Evolutionary conservation across 1,140 invertebrate species (phyloP).

Genomic region (Bombus fervidus): DNA sequence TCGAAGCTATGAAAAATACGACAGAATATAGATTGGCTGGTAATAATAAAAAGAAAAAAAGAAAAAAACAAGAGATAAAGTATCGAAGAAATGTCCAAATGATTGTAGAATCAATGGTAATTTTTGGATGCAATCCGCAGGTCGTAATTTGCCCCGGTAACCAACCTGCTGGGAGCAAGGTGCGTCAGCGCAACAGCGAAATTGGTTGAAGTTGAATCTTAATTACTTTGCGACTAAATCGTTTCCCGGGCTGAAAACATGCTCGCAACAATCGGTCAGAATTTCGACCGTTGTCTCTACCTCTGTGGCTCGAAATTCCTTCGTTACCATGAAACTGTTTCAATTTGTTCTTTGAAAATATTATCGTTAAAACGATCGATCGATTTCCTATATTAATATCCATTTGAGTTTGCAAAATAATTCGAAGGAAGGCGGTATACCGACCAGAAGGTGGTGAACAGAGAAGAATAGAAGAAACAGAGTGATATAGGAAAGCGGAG

Average conservation of each 20-base stretch:
- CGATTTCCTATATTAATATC: not conserved
- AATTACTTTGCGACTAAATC: slow-evolving; percentile 14
- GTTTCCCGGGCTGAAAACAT: not conserved
- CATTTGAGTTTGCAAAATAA: not conserved
- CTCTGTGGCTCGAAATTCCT: not conserved
- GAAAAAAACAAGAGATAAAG: not conserved
- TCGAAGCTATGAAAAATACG: not conserved
- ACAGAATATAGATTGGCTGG: not conserved
- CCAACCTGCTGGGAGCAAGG: too few species aligned
- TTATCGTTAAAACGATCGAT: not conserved
- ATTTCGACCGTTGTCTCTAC: not conserved
- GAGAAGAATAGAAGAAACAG: too few species aligned
- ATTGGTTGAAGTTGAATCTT: not conserved
- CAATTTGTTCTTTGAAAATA: not conserved
- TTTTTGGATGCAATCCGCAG: not conserved
- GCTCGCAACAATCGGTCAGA: too few species aligned
- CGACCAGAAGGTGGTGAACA: too few species aligned
- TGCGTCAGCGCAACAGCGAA: not conserved
- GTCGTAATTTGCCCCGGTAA: not conserved
- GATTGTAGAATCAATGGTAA: not conserved
- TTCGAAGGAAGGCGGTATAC: not conserved
- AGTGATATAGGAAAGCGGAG: slow-evolving; percentile 39
- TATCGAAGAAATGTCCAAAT: not conserved
- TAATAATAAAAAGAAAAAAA: not conserved
- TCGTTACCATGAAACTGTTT: not conserved